Conservation (phyloP, 2,113 vertebrate genomes). For the Genyomyrus donnyi region DNA sequence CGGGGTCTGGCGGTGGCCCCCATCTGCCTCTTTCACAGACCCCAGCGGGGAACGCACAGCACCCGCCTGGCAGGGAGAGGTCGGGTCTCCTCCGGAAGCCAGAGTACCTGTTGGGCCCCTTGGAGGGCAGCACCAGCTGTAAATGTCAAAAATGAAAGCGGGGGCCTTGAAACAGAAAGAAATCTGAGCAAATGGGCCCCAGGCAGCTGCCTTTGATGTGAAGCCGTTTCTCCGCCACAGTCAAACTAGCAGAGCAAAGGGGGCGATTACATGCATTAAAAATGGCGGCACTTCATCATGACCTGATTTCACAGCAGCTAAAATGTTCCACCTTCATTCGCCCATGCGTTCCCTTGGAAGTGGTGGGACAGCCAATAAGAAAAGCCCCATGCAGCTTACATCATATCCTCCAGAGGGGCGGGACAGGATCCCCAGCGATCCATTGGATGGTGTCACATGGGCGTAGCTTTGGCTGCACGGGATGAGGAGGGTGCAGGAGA, state of each 20-base stretch:
- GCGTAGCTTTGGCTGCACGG: neutral
- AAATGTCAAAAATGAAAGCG: slow-evolving; percentile 58
- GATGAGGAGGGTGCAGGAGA: neutral
- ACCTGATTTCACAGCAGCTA: neutral
- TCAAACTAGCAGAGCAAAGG: slow-evolving; percentile 29
- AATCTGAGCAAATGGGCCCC: slow-evolving; percentile 58
- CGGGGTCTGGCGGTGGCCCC: slow-evolving; percentile 39
- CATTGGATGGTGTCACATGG: neutral
- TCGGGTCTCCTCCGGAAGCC: neutral
- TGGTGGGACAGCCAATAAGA: neutral
- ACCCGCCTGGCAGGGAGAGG: neutral
- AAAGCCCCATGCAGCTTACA: neutral
- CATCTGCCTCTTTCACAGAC: neutral
- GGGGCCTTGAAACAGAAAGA: slow-evolving; percentile 49
- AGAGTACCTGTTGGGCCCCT: slow-evolving; percentile 36
- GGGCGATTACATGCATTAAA: slow-evolving; percentile 40
- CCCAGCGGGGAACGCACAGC: neutral
- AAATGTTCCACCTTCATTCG: neutral
- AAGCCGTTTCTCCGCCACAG: slow-evolving; percentile 36
- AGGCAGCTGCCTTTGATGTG: slow-evolving; percentile 55
- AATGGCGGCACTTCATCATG: slow-evolving; percentile 47
- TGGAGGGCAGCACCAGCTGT: slow-evolving; percentile 40
- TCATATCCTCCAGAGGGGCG: neutral
- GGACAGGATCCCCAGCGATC: neutral
- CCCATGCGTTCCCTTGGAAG: neutral